Percentiles rank a stretch among this genome's conserved stretches.
Evolutionary conservation across 92 coral and sea anemone species (phyloP).

Genomic region (Phenganax subtilis): DNA sequence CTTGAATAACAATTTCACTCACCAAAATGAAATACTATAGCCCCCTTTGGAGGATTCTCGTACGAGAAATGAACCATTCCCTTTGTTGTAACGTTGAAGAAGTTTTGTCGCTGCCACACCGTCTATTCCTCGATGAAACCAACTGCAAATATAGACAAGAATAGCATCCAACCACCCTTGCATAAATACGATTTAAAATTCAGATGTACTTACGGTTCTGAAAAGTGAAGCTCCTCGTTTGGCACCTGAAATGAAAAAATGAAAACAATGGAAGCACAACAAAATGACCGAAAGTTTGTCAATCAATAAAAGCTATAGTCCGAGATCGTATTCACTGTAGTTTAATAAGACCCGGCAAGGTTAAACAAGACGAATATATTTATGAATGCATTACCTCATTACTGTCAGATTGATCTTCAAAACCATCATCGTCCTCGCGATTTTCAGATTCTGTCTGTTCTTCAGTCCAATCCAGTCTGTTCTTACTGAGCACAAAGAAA

Average conservation of each 20-base stretch:
- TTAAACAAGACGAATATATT: no score
- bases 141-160: conserved; percentile 35
- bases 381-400: conserved; percentile 55
- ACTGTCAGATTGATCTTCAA: conserved; percentile 51
- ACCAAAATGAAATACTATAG: conserved; percentile 95
- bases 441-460: conserved; percentile 81
- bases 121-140: conserved; percentile 90
- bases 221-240: conserved; percentile 95
- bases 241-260: conserved; percentile 51
- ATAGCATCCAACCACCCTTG: neutral
- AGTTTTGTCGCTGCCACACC: conserved; percentile 72
- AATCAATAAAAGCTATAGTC: no score
- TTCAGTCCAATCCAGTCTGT: conserved; percentile 88
- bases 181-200: neutral
- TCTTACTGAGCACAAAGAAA: conserved; percentile 76
- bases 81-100: conserved; percentile 80
- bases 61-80: conserved; percentile 94
- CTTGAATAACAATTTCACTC: conserved; percentile 10
- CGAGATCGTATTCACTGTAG: no score
- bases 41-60: conserved; percentile 86
- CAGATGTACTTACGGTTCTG: conserved; percentile 71
- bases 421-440: conserved; percentile 75
- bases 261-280: neutral
- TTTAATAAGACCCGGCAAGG: no score
- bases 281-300: no score